phyloP scores from a whole-genome alignment of 2,113 vertebrate species.

The Mobula hypostoma region DNA sequence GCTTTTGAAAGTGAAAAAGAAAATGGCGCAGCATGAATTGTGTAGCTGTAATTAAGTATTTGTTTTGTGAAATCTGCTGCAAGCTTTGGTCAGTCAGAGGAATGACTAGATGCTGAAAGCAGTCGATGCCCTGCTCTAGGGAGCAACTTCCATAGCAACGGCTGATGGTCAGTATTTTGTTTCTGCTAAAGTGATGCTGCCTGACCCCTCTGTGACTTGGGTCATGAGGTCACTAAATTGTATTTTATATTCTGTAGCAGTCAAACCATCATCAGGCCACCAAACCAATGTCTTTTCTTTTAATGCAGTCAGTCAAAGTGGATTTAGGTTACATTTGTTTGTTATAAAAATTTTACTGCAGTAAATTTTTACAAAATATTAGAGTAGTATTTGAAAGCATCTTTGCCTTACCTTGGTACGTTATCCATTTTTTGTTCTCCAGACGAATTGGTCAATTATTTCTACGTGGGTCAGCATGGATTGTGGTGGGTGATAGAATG shows the following conservation, averaged over 20 bases:
- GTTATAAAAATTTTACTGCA: background rate
- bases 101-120: constrained; percentile 39
- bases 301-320: too few relatives aligned
- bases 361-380: background rate
- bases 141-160: constrained; percentile 56
- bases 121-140: constrained; percentile 49
- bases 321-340: background rate
- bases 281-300: background rate
- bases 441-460: background rate
- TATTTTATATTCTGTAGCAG: constrained; percentile 3
- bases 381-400: background rate
- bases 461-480: background rate
- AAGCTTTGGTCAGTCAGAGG: constrained; percentile 43
- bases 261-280: constrained; percentile 13
- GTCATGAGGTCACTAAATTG: constrained; percentile 48
- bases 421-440: background rate
- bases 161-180: constrained; percentile 63
- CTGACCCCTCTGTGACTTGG: constrained; percentile 54
- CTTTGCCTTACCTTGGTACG: too few relatives aligned
- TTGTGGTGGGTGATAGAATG: background rate
- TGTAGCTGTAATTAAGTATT: constrained; percentile 1
- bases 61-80: constrained; percentile 39
- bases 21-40: background rate
- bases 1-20: background rate
- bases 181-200: constrained; percentile 54